A percentile compares a stretch with the other conserved stretches of the same genome.
phyloP scores from a whole-genome alignment of 92 coral and sea anemone species.

The Siderastrea siderea region DNA sequence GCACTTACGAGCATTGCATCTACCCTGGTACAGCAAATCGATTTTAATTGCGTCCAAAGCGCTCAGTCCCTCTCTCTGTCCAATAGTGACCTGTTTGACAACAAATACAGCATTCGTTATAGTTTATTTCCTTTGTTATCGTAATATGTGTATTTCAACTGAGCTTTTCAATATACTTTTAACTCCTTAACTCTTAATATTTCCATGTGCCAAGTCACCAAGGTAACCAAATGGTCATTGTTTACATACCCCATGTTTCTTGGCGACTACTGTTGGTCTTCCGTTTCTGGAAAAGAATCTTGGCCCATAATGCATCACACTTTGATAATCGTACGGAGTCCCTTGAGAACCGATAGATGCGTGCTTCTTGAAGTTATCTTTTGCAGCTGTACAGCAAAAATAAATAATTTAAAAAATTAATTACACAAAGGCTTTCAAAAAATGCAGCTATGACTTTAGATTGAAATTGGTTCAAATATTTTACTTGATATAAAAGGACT shows the following conservation, averaged over 20 bases:
- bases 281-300: constrained; percentile 28
- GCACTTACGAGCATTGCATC: background rate
- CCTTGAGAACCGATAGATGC: background rate
- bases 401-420: too few relatives aligned
- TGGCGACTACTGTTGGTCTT: background rate
- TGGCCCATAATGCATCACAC: constrained; percentile 32
- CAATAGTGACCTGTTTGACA: constrained; percentile 17
- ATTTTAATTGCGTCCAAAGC: constrained; percentile 33
- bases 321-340: constrained; percentile 10
- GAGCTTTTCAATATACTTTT: too few relatives aligned
- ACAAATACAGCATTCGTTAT: background rate
- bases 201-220: too few relatives aligned
- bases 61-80: constrained; percentile 52
- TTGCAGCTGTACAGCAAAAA: background rate
- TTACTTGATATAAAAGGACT: too few relatives aligned
- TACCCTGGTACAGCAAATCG: constrained; percentile 25
- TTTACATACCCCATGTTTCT: constrained; percentile 5
- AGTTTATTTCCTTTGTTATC: background rate
- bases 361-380: background rate
- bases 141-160: background rate
- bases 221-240: too few relatives aligned
- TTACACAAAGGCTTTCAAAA: too few relatives aligned
- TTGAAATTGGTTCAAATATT: too few relatives aligned
- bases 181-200: too few relatives aligned
- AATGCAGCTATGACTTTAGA: too few relatives aligned